Conservation (phyloP, 2,113 vertebrate species). For the Colossoma macropomum region DNA sequence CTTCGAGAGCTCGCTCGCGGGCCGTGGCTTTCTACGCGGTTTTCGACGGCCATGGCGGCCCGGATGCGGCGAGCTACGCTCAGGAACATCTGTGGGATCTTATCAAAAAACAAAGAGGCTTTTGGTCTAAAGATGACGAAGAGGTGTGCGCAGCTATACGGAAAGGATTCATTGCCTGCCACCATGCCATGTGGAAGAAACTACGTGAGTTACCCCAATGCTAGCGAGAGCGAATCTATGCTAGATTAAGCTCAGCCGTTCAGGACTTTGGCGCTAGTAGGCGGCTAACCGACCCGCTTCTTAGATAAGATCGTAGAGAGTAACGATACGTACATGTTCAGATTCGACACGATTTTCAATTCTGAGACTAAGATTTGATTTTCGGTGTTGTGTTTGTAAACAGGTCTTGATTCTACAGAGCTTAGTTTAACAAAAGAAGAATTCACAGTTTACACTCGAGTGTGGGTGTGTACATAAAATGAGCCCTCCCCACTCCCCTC, state of each 20-base stretch:
- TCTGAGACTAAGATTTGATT: too few relatives aligned
- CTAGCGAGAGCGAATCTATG: background rate
- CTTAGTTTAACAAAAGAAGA: too few relatives aligned
- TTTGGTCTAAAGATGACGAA: slow-evolving; percentile 86
- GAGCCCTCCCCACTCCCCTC: too few relatives aligned
- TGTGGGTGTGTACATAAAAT: too few relatives aligned
- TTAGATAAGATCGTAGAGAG: too few relatives aligned
- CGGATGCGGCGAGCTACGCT: slow-evolving; percentile 93
- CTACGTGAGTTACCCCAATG: slow-evolving; percentile 84
- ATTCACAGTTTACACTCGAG: too few relatives aligned
- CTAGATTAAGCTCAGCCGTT: background rate
- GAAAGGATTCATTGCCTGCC: slow-evolving; percentile 94
- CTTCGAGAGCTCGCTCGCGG: slow-evolving; percentile 33
- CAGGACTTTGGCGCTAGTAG: background rate
- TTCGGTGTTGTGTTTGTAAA: too few relatives aligned
- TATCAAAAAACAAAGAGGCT: slow-evolving; percentile 92
- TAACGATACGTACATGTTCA: too few relatives aligned
- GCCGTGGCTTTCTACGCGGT: slow-evolving; percentile 93
- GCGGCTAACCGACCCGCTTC: too few relatives aligned
- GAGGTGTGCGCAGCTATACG: slow-evolving; percentile 92
- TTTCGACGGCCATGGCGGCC: slow-evolving; percentile 95
- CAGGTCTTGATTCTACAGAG: too few relatives aligned
- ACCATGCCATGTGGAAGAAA: slow-evolving; percentile 98
- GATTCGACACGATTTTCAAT: too few relatives aligned
- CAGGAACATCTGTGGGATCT: slow-evolving; percentile 90